A percentile compares a stretch with the other conserved stretches of the same genome.
phyloP scores from a whole-genome alignment of 1,140 invertebrate genomes.

The Lineus longissimus region DNA sequence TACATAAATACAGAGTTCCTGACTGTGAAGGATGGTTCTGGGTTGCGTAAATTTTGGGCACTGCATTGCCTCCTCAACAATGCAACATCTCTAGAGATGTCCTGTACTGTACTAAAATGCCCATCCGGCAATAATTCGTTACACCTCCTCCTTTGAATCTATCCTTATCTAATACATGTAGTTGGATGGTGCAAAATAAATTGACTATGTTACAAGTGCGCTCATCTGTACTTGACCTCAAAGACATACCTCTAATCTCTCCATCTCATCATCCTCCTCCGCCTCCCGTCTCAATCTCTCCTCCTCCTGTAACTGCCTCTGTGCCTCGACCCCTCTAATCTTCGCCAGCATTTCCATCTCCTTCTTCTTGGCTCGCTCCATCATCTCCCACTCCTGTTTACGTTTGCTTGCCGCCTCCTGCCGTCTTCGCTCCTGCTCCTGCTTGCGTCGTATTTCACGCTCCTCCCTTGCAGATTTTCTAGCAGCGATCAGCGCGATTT shows the following conservation, averaged over 20 bases:
- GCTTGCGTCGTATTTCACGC: slow-evolving; percentile 30
- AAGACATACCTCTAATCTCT: slow-evolving; percentile 24
- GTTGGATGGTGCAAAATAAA: no score
- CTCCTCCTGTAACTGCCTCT: slow-evolving; percentile 27
- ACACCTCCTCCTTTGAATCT: no score
- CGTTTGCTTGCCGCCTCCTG: slow-evolving; percentile 26
- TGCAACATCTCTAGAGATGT: no score
- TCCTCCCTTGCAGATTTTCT: slow-evolving; percentile 35
- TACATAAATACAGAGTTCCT: no score
- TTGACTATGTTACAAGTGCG: no score
- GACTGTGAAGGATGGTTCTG: no score
- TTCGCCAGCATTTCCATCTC: slow-evolving; percentile 36
- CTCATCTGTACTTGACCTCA: no score
- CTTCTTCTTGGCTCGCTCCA: slow-evolving; percentile 30
- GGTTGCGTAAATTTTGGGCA: no score
- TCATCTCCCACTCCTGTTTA: slow-evolving; percentile 32
- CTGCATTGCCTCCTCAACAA: no score
- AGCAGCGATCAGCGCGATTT: slow-evolving; percentile 25
- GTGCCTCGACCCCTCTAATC: slow-evolving; percentile 35
- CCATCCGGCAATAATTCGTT: no score
- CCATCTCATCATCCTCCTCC: slow-evolving; percentile 31
- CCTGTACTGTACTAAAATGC: no score
- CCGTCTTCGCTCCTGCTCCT: slow-evolving; percentile 36
- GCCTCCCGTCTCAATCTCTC: slow-evolving; percentile 31
- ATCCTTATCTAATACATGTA: no score